A percentile compares a stretch with the other conserved stretches of the same genome.
phyloP scores from a whole-genome alignment of 2,888 invertebrate genomes.

The Willowsia nigromaculata region DNA sequence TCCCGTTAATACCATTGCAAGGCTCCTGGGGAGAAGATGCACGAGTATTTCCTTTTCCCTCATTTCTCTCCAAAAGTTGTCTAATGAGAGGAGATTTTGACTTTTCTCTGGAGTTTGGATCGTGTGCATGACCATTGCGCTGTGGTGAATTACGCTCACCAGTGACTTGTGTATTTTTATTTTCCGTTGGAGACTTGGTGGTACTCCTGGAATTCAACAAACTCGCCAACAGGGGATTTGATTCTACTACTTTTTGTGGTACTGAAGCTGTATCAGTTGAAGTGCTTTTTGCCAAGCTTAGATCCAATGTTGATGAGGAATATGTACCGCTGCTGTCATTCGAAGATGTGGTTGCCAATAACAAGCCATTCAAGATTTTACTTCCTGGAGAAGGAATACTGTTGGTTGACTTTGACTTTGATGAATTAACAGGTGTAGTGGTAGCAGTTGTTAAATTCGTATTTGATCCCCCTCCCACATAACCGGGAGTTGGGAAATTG shows the following conservation, averaged over 20 bases:
- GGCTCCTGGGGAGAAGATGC: neutral
- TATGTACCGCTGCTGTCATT: neutral
- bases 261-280: neutral
- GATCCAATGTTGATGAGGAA: neutral
- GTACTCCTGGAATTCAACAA: neutral
- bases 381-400: neutral
- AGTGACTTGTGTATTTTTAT: too few species aligned
- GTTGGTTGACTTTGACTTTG: neutral
- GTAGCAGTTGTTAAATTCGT: neutral
- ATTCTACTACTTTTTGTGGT: neutral
- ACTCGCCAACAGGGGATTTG: neutral
- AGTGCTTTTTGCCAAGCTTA: neutral
- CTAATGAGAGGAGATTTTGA: neutral
- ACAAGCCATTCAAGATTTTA: neutral
- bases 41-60: neutral
- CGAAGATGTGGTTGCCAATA: neutral
- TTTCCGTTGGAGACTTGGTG: neutral
- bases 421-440: conserved; percentile 5
- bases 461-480: neutral
- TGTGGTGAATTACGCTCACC: neutral
- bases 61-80: neutral
- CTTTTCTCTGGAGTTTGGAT: neutral
- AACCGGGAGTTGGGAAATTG: neutral
- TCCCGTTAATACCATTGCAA: neutral
- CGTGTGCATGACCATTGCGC: neutral